Evolutionary conservation across 2,113 vertebrate species (phyloP), one percentile per base, ranked within the genome.

Genomic region (Brachyistius frenatus): DNA sequence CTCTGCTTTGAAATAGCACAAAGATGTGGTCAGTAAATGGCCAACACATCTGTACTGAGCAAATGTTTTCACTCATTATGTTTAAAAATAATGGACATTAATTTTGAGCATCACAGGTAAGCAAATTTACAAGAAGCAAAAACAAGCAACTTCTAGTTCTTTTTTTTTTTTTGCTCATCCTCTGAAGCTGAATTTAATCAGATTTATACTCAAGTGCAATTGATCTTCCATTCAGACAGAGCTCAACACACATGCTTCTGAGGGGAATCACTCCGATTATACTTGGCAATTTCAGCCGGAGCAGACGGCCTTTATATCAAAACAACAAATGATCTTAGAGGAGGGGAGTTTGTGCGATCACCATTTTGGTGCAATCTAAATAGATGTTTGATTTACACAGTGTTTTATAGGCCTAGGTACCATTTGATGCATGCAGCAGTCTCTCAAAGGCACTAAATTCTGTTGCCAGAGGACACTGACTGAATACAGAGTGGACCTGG

Each of bases 361-460:
- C 15, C 73, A 31, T 50, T 52, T 73, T 54, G 50, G 55, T 62
- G 66, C 61, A 58, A 58, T 86, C 62, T 63, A 68, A 83, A 80
- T 56, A 64, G 70, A 30, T 76, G 86, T 82, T 77, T 82, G 46
- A 80, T 85, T 82, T 53, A 62, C 57, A 57, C 76, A 73, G 49
- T 79, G 70, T 69, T 23, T 80, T 66, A 47, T 39, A 62, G 61
- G 65, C 58, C 54, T 1, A 9, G 15, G 15, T 23, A 23, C 23
- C 23, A 55, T 60, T 60, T 53, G 67, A 81, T 56, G 57, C 47
- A 13, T 75, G 46, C 44, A 31, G 56, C 9, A 41, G 41, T 44
- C 50, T 66, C 62, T 60, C 15, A 64, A 61, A 66, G 32, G 41
- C n/a, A 14, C 4, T 79, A 15, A 52, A 62, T 56, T 65, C 37